A percentile compares a stretch with the other conserved stretches of the same genome.
These are phyloP conservation scores for Cichladusa arquata DNA, from an alignment of 2,113 vertebrate species.

Conservation along the genomic window DNA sequence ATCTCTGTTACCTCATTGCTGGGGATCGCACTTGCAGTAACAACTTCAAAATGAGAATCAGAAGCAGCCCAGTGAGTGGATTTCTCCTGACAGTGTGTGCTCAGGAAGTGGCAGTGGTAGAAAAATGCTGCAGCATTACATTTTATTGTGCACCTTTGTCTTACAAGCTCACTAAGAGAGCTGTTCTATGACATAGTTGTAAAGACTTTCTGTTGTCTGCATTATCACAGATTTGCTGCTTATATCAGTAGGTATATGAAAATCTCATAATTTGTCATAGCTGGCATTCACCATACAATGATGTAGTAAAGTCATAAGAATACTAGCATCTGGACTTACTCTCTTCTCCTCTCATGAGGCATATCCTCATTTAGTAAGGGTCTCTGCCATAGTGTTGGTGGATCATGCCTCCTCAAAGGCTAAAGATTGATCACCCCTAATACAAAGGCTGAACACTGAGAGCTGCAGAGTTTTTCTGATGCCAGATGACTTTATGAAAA, in stretches of 20 bases:
- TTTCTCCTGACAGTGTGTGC: not conserved
- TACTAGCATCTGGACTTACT: not conserved
- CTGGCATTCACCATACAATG: not conserved
- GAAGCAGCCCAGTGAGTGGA: not conserved
- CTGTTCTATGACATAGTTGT: not conserved
- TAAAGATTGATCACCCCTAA: not conserved
- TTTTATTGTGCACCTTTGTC: not conserved
- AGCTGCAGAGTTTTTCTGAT: not conserved
- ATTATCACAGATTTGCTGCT: not conserved
- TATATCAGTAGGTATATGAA: not conserved
- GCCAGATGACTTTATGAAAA: not conserved
- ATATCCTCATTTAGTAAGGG: not conserved
- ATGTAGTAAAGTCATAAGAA: not conserved
- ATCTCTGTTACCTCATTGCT: not conserved
- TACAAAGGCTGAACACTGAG: not conserved
- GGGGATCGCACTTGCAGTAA: constrained; percentile 1
- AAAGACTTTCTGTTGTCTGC: not conserved
- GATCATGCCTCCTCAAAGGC: not conserved
- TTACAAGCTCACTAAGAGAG: not conserved
- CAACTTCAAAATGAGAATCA: not conserved
- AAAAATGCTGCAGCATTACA: not conserved
- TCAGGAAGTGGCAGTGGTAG: not conserved
- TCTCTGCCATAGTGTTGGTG: not conserved
- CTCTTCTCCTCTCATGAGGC: not conserved
- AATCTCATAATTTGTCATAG: not conserved